Evolutionary conservation across 2,113 vertebrate species (phyloP).

Genomic region (Vanacampus margaritifer): DNA sequence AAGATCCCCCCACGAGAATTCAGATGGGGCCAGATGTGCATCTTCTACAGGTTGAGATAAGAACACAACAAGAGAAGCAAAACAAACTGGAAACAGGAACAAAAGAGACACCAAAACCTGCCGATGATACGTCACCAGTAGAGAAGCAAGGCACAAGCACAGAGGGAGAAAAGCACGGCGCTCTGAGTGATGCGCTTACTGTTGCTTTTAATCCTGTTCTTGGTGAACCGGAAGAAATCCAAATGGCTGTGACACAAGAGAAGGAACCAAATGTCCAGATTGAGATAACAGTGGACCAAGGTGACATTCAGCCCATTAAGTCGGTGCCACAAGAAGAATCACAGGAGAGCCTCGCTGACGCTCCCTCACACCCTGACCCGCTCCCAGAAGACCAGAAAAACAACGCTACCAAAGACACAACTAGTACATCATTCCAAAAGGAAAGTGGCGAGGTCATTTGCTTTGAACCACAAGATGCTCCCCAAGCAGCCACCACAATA

Average conservation of each 20-base stretch:
- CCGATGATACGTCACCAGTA: not conserved
- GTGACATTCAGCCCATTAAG: not conserved
- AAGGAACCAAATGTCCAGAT: not conserved
- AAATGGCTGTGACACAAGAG: not conserved
- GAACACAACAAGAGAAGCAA: not conserved
- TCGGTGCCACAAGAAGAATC: not conserved
- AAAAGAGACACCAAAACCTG: not conserved
- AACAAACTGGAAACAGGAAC: not conserved
- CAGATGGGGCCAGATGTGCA: not conserved
- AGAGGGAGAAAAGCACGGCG: too few relatives aligned
- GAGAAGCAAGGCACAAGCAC: not conserved
- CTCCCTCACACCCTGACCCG: not conserved
- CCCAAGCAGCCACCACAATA: not conserved
- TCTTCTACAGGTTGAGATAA: not conserved
- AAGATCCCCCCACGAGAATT: not conserved
- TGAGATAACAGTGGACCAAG: not conserved
- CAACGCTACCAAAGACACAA: not conserved
- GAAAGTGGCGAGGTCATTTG: not conserved
- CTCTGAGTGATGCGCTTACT: not conserved
- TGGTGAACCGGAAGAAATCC: not conserved
- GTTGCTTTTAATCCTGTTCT: not conserved
- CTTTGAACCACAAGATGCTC: not conserved
- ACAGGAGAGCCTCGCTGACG: not conserved
- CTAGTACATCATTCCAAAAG: not conserved
- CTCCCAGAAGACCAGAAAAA: not conserved